Base-by-base conservation (phyloP, 2,888 invertebrate genomes). In the Dicyrtoma fusca region DNA sequence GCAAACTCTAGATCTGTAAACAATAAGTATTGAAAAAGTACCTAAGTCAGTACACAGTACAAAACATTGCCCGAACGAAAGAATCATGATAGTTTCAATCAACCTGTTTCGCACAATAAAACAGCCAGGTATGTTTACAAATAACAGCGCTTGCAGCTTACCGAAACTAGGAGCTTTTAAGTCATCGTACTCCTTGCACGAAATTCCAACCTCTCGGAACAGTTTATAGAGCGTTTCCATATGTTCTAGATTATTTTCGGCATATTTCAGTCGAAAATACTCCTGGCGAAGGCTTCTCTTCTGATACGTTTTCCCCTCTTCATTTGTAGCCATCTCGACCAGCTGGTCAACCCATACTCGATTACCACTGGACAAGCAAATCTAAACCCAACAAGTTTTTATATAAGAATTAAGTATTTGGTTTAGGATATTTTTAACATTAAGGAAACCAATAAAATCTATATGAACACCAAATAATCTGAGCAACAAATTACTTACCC, bases 311-410 rank as follows among this genome's bases (percentile, higher is more conserved):
- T 62, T 42, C 0, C 44, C 51, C 10, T 13, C 14, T 5, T 26
- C 26, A 62, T 47, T 23, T 21, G 2, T n/a, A 17, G 21, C 17
- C 8, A 42, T 25, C 19, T 70, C 62, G 1, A 49, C 42, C 6
- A 70, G 34, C 17, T 49, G 70, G 25, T 70, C 53, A 3, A 70
- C 51, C 70, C 70, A 70, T 11, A 70, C 51, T 21, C 53, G 51
- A 25, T 70, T 51, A 34, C 51, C 42, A 19, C 62, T 14, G 0
- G 62, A 49, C 1, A 70, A 53, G n/a, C 62, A 62, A 47, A 70
- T 62, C 70, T 70, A 51, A 1, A 34, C 53, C 10, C 53, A 13
- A 53, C n/a, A n/a, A n/a, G n/a, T n/a, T n/a, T n/a, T n/a, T n/a
- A n/a, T n/a, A n/a, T n/a, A n/a, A n/a, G n/a, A n/a, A n/a, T n/a